phyloP scores from a whole-genome alignment of 2,888 invertebrate species.

The Orthosia gracilis region DNA sequence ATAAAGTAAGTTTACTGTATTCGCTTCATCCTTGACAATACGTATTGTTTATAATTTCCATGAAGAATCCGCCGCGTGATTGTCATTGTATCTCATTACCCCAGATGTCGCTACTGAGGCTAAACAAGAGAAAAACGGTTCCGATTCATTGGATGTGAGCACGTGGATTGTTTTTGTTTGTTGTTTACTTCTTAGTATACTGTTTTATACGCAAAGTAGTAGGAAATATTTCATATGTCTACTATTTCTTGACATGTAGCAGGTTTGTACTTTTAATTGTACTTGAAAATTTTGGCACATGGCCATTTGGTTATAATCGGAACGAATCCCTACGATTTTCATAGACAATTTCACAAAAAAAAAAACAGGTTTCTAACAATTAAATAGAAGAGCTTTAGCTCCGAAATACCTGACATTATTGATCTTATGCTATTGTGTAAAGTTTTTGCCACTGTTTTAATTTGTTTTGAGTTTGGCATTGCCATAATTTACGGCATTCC shows the following conservation, averaged over 20 bases:
- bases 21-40: constrained; percentile 19
- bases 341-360: too few species aligned
- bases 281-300: too few species aligned
- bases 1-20: constrained; percentile 9
- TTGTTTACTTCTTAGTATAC: constrained; percentile 41
- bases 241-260: too few species aligned
- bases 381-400: background rate
- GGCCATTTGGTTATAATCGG: too few species aligned
- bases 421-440: constrained; percentile 9
- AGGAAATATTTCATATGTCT: background rate
- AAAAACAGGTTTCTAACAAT: background rate
- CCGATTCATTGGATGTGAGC: constrained; percentile 26
- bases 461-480: background rate
- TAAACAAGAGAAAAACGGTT: constrained; percentile 47
- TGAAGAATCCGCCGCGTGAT: constrained; percentile 44
- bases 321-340: too few species aligned
- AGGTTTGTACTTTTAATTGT: too few species aligned
- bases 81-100: constrained; percentile 48
- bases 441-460: background rate
- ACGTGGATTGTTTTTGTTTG: constrained; percentile 44
- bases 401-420: background rate
- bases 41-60: constrained; percentile 31
- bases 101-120: constrained; percentile 51
- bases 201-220: background rate
- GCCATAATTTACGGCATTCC: background rate